These are phyloP conservation scores for Hemicordylus capensis DNA, from an alignment of 2,113 vertebrate genomes.

Conservation along the genomic window DNA sequence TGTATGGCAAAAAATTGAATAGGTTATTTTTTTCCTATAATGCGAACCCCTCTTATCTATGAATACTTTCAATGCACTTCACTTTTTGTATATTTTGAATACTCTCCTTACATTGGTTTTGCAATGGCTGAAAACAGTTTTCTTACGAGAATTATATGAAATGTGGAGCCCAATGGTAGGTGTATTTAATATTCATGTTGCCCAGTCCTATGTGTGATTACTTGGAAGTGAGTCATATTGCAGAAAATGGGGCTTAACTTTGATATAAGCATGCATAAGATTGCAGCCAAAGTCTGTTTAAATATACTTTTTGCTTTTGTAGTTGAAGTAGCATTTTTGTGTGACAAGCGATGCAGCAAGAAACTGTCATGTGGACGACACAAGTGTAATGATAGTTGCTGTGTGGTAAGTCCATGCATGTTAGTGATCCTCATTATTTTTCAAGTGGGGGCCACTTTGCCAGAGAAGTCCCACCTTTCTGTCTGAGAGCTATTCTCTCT, in stretches of 20 bases:
- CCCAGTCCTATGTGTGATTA: no score
- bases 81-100: background rate
- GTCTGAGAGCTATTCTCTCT: no score
- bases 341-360: slow-evolving; percentile 93
- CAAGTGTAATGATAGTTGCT: slow-evolving; percentile 95
- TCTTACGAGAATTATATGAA: background rate
- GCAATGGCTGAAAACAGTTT: background rate
- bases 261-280: no score
- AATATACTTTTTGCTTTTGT: slow-evolving; percentile 34
- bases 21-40: background rate
- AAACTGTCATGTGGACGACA: slow-evolving; percentile 94
- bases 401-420: slow-evolving; percentile 84
- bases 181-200: background rate
- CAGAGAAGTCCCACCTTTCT: no score
- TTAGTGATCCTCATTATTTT: background rate
- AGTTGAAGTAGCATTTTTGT: slow-evolving; percentile 90
- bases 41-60: background rate
- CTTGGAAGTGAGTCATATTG: no score
- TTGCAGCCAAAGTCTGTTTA: background rate
- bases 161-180: background rate
- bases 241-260: no score
- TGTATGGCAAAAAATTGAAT: background rate
- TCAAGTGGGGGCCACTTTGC: no score
- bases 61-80: background rate
- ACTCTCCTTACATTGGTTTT: background rate